Conservation (phyloP, 2,888 invertebrate genomes). For the Urechis unicinctus region DNA sequence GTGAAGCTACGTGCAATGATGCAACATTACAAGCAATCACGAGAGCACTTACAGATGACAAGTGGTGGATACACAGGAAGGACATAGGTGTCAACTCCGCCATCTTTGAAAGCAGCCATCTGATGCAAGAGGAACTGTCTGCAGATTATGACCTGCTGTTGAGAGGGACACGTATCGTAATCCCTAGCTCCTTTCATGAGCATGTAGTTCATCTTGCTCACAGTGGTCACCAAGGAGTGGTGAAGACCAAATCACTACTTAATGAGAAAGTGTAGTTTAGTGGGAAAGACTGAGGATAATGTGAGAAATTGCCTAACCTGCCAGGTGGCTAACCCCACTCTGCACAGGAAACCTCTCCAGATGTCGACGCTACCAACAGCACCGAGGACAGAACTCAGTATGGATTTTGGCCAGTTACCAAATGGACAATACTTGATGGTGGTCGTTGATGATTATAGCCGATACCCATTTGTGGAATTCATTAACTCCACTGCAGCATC, state of each 20-base stretch:
- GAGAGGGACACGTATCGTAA: slow-evolving; percentile 14
- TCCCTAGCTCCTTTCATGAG: slow-evolving; percentile 18
- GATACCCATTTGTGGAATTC: slow-evolving; percentile 21
- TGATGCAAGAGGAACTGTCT: slow-evolving; percentile 1
- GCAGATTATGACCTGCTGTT: slow-evolving; percentile 11
- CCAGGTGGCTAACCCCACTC: slow-evolving; percentile 8
- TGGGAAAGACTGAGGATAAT: slow-evolving; percentile 18
- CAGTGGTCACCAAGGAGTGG: slow-evolving; percentile 24
- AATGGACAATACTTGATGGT: slow-evolving; percentile 18
- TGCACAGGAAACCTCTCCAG: slow-evolving; percentile 9
- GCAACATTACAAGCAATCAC: slow-evolving; percentile 2
- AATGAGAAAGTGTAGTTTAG: slow-evolving; percentile 27
- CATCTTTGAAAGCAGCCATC: not conserved
- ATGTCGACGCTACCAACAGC: slow-evolving; percentile 15
- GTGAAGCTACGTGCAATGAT: not conserved
- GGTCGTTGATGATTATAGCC: slow-evolving; percentile 20
- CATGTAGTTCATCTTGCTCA: slow-evolving; percentile 22
- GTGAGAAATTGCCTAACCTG: slow-evolving; percentile 11
- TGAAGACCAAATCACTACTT: slow-evolving; percentile 22
- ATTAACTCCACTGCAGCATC: slow-evolving; percentile 12
- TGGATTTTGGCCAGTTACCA: slow-evolving; percentile 18
- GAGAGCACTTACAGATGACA: too few species aligned
- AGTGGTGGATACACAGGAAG: too few species aligned
- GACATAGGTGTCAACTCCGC: not conserved
- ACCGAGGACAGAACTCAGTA: slow-evolving; percentile 11